phyloP scores from a whole-genome alignment of 1,140 invertebrate genomes.

The Bradysia coprophila region DNA sequence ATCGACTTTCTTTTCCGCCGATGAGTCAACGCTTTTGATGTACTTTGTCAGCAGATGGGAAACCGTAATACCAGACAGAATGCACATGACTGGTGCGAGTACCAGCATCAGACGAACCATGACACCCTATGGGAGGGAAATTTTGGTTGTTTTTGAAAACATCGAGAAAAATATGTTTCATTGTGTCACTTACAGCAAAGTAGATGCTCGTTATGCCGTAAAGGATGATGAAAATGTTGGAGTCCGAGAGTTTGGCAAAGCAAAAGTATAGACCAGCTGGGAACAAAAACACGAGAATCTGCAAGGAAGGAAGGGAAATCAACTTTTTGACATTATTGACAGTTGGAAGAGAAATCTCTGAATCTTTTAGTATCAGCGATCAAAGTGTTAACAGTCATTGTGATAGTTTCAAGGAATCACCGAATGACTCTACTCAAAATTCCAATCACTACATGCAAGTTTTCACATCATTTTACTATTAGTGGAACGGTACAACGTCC shows the following conservation, averaged over 20 bases:
- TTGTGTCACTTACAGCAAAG: constrained; percentile 42
- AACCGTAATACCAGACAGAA: constrained; percentile 84
- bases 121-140: constrained; percentile 57
- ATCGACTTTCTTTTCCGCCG: constrained; percentile 8
- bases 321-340: background rate
- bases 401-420: constrained; percentile 4
- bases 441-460: background rate
- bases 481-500: background rate
- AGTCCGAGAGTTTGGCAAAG: constrained; percentile 82
- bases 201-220: constrained; percentile 97
- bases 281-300: constrained; percentile 86
- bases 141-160: constrained; percentile 3
- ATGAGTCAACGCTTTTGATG: constrained; percentile 66
- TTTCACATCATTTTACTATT: background rate
- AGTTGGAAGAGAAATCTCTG: background rate
- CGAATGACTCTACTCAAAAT: background rate
- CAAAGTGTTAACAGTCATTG: constrained; percentile 23
- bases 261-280: constrained; percentile 92
- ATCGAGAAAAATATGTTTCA: background rate
- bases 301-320: constrained; percentile 7
- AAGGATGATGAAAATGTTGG: constrained; percentile 93
- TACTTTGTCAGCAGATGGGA: constrained; percentile 79
- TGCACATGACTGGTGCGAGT: constrained; percentile 93
- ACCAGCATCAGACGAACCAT: constrained; percentile 98
- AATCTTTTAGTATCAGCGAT: constrained; percentile 16